Percentiles rank a stretch among this genome's conserved stretches.
Conservation (phyloP, 2,113 vertebrate genomes). For the Dipodomys stephensi region DNA sequence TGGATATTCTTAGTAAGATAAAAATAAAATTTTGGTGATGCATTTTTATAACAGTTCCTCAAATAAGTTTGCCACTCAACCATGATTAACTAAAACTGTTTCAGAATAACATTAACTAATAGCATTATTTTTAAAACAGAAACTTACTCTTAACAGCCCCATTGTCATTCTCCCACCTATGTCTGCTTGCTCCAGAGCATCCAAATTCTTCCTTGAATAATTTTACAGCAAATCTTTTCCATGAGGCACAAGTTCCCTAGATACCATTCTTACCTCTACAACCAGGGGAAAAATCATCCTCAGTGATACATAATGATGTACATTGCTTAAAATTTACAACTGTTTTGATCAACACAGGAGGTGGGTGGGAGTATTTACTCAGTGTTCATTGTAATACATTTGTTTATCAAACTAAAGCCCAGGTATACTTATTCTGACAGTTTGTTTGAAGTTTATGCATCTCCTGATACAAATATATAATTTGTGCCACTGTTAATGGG, state of each 20-base stretch:
- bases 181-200: conserved; percentile 7
- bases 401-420: conserved; percentile 52
- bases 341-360: conserved; percentile 53
- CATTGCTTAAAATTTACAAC: conserved; percentile 63
- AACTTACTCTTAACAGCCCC: neutral
- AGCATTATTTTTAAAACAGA: neutral
- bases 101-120: neutral
- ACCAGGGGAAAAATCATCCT: neutral
- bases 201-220: conserved; percentile 7
- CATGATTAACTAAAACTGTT: neutral
- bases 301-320: conserved; percentile 4
- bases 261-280: neutral
- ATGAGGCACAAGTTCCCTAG: neutral
- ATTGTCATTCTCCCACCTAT: neutral
- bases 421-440: conserved; percentile 56
- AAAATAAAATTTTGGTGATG: neutral
- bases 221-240: conserved; percentile 28
- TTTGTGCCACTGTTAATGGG: conserved; percentile 74
- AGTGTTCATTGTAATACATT: conserved; percentile 46
- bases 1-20: neutral
- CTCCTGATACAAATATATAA: conserved; percentile 50
- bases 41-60: neutral
- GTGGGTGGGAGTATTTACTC: neutral
- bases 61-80: neutral
- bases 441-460: conserved; percentile 70